phyloP scores from a whole-genome alignment of 2,797 vertebrate genomes.

The Limosa lapponica region DNA sequence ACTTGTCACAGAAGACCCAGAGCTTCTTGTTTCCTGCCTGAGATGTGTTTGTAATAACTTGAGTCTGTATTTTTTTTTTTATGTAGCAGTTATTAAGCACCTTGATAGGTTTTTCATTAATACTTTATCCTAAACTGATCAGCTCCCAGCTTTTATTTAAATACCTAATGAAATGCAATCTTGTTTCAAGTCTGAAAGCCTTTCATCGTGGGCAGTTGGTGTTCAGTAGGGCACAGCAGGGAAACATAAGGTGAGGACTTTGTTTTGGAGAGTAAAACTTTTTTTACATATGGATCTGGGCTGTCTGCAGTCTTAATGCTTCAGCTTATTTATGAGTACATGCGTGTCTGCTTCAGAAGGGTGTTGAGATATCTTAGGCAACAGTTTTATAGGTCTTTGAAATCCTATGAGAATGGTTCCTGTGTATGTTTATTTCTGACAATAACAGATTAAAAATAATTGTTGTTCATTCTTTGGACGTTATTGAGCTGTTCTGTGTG shows the following conservation, averaged over 20 bases:
- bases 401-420: not conserved
- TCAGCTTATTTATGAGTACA: not conserved
- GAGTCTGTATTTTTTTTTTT: not conserved
- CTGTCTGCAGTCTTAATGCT: not conserved
- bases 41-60: not conserved
- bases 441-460: not conserved
- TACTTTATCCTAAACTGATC: not conserved
- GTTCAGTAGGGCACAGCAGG: not conserved
- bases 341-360: not conserved
- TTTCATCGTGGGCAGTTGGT: not conserved
- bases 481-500: not conserved
- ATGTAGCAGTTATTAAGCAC: not conserved
- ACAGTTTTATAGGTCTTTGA: not conserved
- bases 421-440: not conserved
- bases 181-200: not conserved
- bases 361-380: not conserved
- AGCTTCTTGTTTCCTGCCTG: not conserved
- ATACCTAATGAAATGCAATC: not conserved
- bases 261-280: not conserved
- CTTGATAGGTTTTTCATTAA: not conserved
- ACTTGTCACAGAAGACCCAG: not conserved
- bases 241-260: not conserved
- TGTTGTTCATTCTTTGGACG: not conserved
- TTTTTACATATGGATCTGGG: not conserved
- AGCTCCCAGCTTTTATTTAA: not conserved